phyloP scores from a whole-genome alignment of 2,113 vertebrate genomes.

The Gila orcuttii region DNA sequence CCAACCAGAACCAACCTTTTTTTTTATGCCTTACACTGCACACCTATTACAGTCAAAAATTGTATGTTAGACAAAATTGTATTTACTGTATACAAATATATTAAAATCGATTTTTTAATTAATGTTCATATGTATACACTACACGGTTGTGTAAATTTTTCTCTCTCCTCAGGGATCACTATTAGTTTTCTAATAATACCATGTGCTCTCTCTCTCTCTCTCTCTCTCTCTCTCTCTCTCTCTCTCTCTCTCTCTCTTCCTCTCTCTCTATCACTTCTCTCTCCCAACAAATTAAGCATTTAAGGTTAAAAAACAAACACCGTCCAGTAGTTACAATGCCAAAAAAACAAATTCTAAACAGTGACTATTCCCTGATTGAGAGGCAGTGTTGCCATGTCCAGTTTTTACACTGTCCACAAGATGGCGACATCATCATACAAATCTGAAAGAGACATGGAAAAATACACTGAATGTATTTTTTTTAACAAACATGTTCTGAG shows the following conservation, averaged over 20 bases:
- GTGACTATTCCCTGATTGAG: no score
- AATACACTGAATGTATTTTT: neutral
- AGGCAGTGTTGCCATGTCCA: neutral
- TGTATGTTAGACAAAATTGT: neutral
- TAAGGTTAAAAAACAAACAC: neutral
- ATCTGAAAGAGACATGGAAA: neutral
- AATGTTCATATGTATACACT: neutral
- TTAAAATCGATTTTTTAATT: neutral
- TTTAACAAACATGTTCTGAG: neutral
- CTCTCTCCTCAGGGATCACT: neutral
- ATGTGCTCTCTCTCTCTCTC: neutral
- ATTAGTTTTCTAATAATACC: no score
- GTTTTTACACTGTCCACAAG: conserved; percentile 28
- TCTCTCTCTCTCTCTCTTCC: no score
- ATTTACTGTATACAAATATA: neutral
- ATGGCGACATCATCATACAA: conserved; percentile 30
- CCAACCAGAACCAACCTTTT: no score
- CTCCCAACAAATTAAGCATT: neutral
- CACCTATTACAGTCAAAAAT: neutral
- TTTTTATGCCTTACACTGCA: neutral
- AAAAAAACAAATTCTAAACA: neutral
- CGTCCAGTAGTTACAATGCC: neutral
- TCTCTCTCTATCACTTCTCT: neutral
- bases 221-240: no score
- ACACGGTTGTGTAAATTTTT: no score